Evolutionary conservation across 2,888 invertebrate species (phyloP).

Genomic region (Trisateles emortualis): DNA sequence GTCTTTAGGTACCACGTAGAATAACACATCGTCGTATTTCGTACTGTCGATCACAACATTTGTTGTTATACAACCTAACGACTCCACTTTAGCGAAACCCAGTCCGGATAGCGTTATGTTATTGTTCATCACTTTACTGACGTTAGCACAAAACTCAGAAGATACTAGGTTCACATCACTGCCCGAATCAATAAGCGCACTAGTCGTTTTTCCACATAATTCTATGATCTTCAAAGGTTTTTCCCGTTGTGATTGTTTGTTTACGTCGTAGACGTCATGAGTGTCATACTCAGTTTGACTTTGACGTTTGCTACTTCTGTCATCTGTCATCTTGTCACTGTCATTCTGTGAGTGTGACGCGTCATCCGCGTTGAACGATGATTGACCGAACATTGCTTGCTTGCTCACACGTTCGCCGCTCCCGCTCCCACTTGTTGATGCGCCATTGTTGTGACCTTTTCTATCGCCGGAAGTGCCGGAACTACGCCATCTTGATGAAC

Average conservation of each 20-base stretch:
- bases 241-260: not conserved
- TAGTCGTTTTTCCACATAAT: slow-evolving; percentile 1
- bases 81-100: not conserved
- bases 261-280: slow-evolving; percentile 8
- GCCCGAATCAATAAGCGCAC: slow-evolving; percentile 11
- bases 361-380: not conserved
- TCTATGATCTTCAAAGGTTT: slow-evolving; percentile 1
- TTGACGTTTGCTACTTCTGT: not conserved
- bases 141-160: not conserved
- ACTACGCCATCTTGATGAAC: not conserved
- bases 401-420: slow-evolving; percentile 3
- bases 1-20: slow-evolving; percentile 2
- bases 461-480: not conserved
- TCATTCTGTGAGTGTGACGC: not conserved
- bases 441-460: not conserved
- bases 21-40: not conserved
- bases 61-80: not conserved
- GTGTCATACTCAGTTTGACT: slow-evolving; percentile 6
- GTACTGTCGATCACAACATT: not conserved
- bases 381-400: slow-evolving; percentile 1
- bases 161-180: slow-evolving; percentile 9
- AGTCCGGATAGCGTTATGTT: slow-evolving; percentile 2
- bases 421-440: not conserved
- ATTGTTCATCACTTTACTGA: not conserved
- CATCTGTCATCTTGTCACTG: not conserved